Evolutionary conservation across 2,797 vertebrate genomes (phyloP), one percentile per base, ranked within the genome.

Genomic region (Hyperoplus immaculatus): DNA sequence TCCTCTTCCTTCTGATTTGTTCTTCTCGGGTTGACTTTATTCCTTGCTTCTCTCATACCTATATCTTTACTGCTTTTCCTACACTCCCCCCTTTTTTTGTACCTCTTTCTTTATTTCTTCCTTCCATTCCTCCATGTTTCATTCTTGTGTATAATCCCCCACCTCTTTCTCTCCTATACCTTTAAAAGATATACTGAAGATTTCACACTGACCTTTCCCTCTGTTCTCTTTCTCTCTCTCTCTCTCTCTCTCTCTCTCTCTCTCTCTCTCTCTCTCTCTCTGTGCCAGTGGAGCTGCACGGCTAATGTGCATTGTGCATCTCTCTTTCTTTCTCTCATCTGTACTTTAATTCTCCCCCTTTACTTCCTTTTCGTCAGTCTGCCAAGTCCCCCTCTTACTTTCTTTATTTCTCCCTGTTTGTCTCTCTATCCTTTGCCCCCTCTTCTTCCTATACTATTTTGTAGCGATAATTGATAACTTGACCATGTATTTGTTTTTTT

Each of bases 161-260:
- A 15, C 70, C 59, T 69, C 58, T 80, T 51, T 69, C 67, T 77
- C 60, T 72, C 68, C 72, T 74, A 78, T 65, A 74, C 81, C 57
- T 88, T 72, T 75, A n/a, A 75, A 62, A 87, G 85, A 88, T 87
- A 29, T 29, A 29, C 29, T 29, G 29, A 29, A 88, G 82, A 68
- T 89, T 88, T 78, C 80, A 67, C 70, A 4, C 85, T 89, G 85
- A 87, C 87, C 88, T 90, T 90, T 89, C 68, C 65, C 68, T 77
- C 29, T 29, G 29, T 29, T 29, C 29, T 29, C 88, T 90, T 89
- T 88, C 68, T 62, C 68, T 77, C 21, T 60, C 81, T 70, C 2
- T 73, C 56, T 79, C 58, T 74, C 56, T 67, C 61, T 54, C 69
- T 63, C 69, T 69, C 64, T 80, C 69, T 74, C 72, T 77, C 59